Percentiles rank a stretch among this genome's conserved stretches.
Conservation (phyloP, 2,888 invertebrate genomes). For the Orthosia incerta region DNA sequence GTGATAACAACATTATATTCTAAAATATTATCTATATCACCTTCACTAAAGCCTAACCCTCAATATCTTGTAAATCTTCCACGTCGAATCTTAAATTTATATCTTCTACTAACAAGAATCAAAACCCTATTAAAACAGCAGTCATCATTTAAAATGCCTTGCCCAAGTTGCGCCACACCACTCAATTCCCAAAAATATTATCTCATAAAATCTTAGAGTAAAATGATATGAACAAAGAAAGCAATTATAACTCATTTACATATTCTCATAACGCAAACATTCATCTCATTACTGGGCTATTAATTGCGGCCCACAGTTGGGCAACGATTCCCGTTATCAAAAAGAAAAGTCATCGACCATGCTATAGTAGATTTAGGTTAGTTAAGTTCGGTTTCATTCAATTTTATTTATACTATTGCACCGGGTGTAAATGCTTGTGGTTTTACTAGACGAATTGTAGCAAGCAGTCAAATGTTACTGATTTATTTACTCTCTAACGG, state of each 20-base stretch:
- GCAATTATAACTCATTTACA: constrained; percentile 46
- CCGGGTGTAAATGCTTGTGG: not conserved
- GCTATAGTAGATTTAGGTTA: constrained; percentile 33
- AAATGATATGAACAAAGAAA: constrained; percentile 33
- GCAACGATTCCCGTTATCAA: constrained; percentile 56
- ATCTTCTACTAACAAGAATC: not conserved
- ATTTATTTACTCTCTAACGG: not conserved
- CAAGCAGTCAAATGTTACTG: not conserved
- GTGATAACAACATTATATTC: not conserved
- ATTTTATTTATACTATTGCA: constrained; percentile 11
- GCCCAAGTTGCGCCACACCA: not conserved
- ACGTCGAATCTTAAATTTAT: not conserved
- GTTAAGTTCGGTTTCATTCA: constrained; percentile 32
- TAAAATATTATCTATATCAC: not conserved
- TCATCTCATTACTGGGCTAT: constrained; percentile 39
- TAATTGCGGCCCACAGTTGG: constrained; percentile 42
- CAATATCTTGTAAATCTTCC: no score
- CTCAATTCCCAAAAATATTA: constrained; percentile 11
- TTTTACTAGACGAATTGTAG: constrained; percentile 8
- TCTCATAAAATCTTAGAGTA: constrained; percentile 10
- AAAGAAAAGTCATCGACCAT: constrained; percentile 42
- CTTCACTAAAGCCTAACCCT: not conserved
- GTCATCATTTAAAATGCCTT: not conserved
- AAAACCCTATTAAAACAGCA: not conserved
- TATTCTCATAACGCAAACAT: constrained; percentile 33